phyloP scores from a whole-genome alignment of 2,113 vertebrate species.

The Cacatua alba region DNA sequence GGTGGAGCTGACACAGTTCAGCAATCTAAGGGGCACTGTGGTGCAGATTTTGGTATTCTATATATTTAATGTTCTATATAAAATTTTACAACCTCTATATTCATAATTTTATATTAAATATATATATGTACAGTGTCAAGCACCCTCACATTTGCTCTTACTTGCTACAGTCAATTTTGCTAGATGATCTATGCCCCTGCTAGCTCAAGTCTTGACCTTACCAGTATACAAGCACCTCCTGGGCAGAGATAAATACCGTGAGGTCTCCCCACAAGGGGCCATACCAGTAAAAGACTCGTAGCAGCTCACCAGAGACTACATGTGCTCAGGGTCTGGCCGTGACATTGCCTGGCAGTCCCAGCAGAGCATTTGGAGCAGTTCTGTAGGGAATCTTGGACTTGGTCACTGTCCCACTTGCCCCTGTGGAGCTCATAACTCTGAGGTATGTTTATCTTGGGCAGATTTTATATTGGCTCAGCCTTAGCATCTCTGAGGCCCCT shows the following conservation, averaged over 20 bases:
- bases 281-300: background rate
- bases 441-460: background rate
- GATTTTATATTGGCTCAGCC: background rate
- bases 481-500: background rate
- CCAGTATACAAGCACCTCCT: background rate
- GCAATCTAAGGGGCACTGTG: background rate
- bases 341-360: background rate
- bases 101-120: background rate
- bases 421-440: background rate
- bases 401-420: background rate
- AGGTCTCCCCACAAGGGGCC: background rate
- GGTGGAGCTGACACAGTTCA: background rate
- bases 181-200: background rate
- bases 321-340: rapidly evolving
- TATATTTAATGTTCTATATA: background rate
- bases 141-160: background rate
- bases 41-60: background rate
- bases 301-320: background rate
- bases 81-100: background rate
- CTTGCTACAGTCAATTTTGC: background rate
- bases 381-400: background rate
- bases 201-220: background rate
- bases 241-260: background rate
- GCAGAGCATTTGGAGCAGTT: background rate
- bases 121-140: background rate